Percentiles rank a stretch among this genome's conserved stretches.
These are phyloP conservation scores for Dicranocentrus wangi DNA, from an alignment of 2,888 invertebrate species.

Conservation along the genomic window DNA sequence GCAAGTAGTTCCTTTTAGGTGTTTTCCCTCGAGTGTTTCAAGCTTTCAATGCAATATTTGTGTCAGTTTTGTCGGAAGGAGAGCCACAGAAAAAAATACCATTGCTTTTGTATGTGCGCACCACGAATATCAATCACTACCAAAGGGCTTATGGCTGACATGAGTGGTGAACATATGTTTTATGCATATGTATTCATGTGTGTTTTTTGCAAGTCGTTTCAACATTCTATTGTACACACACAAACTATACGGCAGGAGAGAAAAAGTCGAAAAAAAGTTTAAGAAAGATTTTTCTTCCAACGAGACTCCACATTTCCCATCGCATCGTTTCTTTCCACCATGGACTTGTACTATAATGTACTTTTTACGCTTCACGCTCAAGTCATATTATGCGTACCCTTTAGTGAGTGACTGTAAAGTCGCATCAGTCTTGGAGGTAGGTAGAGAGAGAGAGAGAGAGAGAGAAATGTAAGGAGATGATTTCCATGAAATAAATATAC, in stretches of 20 bases:
- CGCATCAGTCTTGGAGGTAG: background rate
- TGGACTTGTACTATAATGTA: background rate
- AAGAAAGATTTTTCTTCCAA: background rate
- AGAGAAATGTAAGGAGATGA: background rate
- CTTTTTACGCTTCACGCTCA: slow-evolving; percentile 10
- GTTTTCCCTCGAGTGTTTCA: background rate
- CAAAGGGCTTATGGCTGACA: background rate
- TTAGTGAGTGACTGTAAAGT: background rate
- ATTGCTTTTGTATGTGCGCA: background rate
- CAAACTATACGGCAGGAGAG: background rate
- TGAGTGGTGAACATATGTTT: background rate
- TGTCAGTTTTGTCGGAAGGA: slow-evolving; percentile 16
- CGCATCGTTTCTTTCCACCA: slow-evolving; percentile 2
- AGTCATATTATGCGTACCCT: background rate
- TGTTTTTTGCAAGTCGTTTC: background rate
- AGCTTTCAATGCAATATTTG: background rate
- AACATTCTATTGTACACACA: too few relatives aligned
- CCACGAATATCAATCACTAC: slow-evolving; percentile 1
- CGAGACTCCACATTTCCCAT: slow-evolving; percentile 26
- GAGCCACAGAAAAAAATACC: background rate
- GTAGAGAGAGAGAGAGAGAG: background rate
- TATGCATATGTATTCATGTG: background rate
- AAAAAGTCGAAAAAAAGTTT: background rate
- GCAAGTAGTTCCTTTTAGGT: slow-evolving; percentile 18
- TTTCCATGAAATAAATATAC: background rate